Base-by-base conservation (phyloP, 2,888 invertebrate species). In the Rosalia funebris region DNA sequence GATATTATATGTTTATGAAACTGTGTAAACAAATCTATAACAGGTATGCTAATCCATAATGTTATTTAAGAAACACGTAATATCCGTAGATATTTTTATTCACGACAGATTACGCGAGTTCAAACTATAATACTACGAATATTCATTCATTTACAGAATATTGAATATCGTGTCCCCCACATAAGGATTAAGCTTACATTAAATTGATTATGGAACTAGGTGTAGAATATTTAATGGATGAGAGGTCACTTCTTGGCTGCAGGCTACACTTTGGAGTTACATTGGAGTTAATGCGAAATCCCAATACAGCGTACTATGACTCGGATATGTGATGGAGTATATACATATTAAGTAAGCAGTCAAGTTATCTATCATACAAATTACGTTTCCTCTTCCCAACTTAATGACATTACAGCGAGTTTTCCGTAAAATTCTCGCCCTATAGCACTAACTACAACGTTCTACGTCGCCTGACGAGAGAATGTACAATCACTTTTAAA, bases 361-460 rank as follows among this genome's bases (percentile, higher is more conserved):
- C 47, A 46, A 60, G 67, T 65, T 65, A 63, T 65, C 64, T 67
- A 64, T 67, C 67, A 64, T 57, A 61, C 61, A 61, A 67, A 65
- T 65, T 65, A 60, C 60, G 59, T 64, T 62, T 63, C 58, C 60
- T 52, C 60, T 62, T 58, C 53, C 48, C 36, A 45, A 56, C 57
- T 32, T 56, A 60, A 63, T 58, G 55, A 58, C 62, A 63, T 66
- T 60, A 63, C 47, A 31, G 32, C 34, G 46, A 58, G 50, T 48
- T 55, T 58, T 55, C 42, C 47, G 53, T 55, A 39, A 47, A 62
- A 44, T 54, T 54, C 42, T 17, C 1, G 37, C 31, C 20, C 42
- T 19, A 44, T 44, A 44, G 11, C 11, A 12, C 3, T 9, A 1
- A 44, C 20, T 14, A 7, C 12, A 12, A 12, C 12, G n/a, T n/a